phyloP scores from a whole-genome alignment of 2,888 invertebrate species.

The Melipona bicolor region DNA sequence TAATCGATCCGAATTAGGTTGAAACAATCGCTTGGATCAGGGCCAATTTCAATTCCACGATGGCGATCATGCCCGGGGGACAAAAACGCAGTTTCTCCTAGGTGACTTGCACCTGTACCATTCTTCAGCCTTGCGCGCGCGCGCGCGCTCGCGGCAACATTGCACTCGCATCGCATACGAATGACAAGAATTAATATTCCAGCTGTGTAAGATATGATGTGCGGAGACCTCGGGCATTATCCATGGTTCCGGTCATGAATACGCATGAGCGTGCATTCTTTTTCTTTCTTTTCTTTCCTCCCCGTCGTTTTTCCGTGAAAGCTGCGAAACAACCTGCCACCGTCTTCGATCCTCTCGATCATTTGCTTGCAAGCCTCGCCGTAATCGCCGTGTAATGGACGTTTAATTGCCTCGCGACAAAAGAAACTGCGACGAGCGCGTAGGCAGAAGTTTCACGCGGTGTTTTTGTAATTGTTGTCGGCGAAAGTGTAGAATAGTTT shows the following conservation, averaged over 20 bases:
- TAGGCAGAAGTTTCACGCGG: too few relatives aligned
- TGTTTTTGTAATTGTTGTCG: neutral
- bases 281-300: neutral
- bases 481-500: neutral
- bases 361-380: slow-evolving; percentile 29
- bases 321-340: slow-evolving; percentile 10
- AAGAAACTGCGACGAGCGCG: neutral
- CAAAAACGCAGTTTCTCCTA: slow-evolving; percentile 57
- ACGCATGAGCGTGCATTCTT: slow-evolving; percentile 37
- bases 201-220: slow-evolving; percentile 75
- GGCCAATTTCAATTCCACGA: slow-evolving; percentile 39
- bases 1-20: slow-evolving; percentile 41
- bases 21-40: slow-evolving; percentile 14
- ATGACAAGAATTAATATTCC: slow-evolving; percentile 78
- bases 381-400: slow-evolving; percentile 51
- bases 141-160: slow-evolving; percentile 42
- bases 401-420: slow-evolving; percentile 57
- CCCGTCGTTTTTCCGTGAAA: slow-evolving; percentile 14
- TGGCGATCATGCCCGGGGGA: slow-evolving; percentile 1
- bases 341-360: slow-evolving; percentile 35
- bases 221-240: slow-evolving; percentile 67
- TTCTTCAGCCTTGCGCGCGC: slow-evolving; percentile 44
- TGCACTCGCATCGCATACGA: slow-evolving; percentile 71
- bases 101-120: slow-evolving; percentile 72
- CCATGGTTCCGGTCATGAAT: slow-evolving; percentile 70